Evolutionary conservation across 2,888 invertebrate species (phyloP).

Genomic region (Aleiodes alternator): DNA sequence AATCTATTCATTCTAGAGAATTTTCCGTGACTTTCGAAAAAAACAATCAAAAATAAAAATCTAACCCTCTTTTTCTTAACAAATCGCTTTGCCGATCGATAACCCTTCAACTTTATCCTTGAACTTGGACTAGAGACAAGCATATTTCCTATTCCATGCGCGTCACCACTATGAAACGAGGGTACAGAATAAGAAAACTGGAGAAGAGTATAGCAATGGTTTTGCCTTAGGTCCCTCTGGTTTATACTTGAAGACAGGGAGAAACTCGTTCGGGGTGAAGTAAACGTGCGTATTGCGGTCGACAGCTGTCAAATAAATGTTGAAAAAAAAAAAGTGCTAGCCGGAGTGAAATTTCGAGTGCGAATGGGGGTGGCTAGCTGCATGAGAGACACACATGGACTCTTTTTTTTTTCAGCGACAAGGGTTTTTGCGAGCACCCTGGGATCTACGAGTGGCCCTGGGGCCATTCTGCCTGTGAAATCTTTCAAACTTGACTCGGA

Average conservation of each 20-base stretch:
- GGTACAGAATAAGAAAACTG: conserved; percentile 10
- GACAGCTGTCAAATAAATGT: conserved; percentile 76
- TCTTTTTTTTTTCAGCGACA: conserved; percentile 51
- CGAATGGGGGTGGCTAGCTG: conserved; percentile 48
- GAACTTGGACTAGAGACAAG: conserved; percentile 29
- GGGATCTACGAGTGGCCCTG: conserved; percentile 44
- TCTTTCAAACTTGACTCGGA: conserved; percentile 35
- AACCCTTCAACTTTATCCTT: conserved; percentile 20
- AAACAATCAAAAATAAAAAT: not conserved
- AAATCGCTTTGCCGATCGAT: not conserved
- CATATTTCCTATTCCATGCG: conserved; percentile 35
- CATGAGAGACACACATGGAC: conserved; percentile 54
- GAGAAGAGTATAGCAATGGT: conserved; percentile 11
- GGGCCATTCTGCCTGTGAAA: conserved; percentile 43
- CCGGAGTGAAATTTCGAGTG: conserved; percentile 74
- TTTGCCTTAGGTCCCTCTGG: conserved; percentile 48
- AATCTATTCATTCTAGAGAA: too few relatives aligned
- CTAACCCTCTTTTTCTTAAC: not conserved
- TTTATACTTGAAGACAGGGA: conserved; percentile 58
- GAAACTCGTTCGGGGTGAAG: conserved; percentile 57
- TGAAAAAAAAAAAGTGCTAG: conserved; percentile 66
- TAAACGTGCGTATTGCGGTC: conserved; percentile 67
- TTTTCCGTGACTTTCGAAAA: not conserved
- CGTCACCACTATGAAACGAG: conserved; percentile 18
- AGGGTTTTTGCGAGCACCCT: conserved; percentile 66